Evolutionary conservation across 2,113 vertebrate genomes (phyloP).

Genomic region (Oreocharis arfaki): DNA sequence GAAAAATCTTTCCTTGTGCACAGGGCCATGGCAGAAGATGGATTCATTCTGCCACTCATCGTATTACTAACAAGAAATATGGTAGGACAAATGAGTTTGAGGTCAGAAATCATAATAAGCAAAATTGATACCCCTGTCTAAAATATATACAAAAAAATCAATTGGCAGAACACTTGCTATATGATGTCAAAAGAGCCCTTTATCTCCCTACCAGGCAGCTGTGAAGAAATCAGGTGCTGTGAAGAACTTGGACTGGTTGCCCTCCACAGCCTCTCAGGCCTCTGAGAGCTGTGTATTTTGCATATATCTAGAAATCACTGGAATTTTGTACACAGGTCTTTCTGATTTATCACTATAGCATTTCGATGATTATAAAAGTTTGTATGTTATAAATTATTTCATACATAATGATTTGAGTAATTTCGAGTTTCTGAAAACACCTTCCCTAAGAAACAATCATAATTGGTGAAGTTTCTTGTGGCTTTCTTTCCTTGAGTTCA

Average conservation of each 20-base stretch:
- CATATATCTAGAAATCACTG: neutral
- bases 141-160: neutral
- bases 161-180: neutral
- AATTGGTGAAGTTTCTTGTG: neutral
- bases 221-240: neutral
- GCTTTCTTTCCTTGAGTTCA: neutral
- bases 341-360: neutral
- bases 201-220: neutral
- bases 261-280: neutral
- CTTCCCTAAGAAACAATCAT: neutral
- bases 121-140: neutral
- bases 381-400: neutral
- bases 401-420: neutral
- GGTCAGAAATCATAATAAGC: neutral
- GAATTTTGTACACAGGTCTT: neutral
- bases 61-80: neutral
- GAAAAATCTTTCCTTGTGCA: neutral
- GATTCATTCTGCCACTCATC: neutral
- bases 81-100: neutral
- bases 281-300: fast-evolving
- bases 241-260: neutral
- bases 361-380: neutral
- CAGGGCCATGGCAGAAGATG: neutral
- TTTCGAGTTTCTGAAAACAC: neutral
- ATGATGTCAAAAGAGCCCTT: neutral